Evolutionary conservation across 2,797 vertebrate species (phyloP).

Genomic region (Gallinago solitaria): DNA sequence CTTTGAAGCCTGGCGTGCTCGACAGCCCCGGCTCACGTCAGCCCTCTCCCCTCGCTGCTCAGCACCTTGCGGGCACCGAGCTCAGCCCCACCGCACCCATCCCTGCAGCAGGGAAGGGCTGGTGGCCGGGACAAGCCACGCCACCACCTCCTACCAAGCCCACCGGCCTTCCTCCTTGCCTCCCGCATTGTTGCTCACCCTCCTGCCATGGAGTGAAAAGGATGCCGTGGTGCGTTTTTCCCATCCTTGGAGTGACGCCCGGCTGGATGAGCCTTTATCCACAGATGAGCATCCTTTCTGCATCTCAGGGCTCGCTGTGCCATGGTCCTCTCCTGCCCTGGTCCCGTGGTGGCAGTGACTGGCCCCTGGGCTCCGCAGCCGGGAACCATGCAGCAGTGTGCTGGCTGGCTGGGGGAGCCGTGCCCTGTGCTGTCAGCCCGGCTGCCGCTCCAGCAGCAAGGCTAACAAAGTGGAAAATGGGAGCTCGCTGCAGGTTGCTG

Average conservation of each 20-base stretch:
- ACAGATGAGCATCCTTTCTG: background rate
- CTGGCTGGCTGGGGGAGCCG: background rate
- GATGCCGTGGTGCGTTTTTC: rapidly evolving
- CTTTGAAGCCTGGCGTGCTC: background rate
- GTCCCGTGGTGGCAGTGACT: rapidly evolving
- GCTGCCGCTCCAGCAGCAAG: background rate
- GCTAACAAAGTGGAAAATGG: background rate
- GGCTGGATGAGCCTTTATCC: background rate
- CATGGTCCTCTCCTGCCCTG: background rate
- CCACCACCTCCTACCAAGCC: background rate
- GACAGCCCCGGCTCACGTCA: rapidly evolving
- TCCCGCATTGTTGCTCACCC: rapidly evolving
- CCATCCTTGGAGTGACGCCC: background rate
- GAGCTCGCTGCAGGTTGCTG: background rate
- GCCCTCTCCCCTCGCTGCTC: background rate
- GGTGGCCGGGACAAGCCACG: rapidly evolving
- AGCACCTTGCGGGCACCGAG: rapidly evolving
- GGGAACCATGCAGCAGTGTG: background rate
- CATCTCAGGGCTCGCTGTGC: rapidly evolving
- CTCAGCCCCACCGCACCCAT: rapidly evolving
- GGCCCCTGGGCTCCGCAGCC: background rate
- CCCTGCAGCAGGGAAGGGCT: background rate
- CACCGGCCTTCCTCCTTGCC: background rate
- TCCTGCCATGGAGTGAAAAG: rapidly evolving
- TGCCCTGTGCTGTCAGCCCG: background rate